Evolutionary conservation across 2,888 invertebrate species (phyloP).

Genomic region (Drepana falcataria): DNA sequence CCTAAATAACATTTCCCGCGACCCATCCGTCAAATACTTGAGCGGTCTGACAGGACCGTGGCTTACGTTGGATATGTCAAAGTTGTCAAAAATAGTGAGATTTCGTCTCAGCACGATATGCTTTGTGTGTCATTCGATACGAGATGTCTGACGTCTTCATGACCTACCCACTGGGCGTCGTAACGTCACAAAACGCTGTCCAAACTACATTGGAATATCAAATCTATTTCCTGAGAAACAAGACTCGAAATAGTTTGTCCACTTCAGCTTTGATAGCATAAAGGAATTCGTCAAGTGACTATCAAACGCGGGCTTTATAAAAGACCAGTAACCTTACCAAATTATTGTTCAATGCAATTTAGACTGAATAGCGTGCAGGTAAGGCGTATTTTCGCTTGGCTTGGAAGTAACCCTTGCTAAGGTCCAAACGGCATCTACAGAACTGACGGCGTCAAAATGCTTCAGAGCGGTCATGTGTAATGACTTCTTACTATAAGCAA

Average conservation of each 20-base stretch:
- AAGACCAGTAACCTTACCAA: conserved; percentile 30
- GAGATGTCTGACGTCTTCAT: conserved; percentile 66
- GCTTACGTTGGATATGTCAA: conserved; percentile 33
- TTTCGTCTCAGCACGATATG: conserved; percentile 69
- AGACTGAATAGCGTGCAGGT: conserved; percentile 16
- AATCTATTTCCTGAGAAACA: conserved; percentile 14
- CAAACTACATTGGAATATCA: conserved; percentile 13
- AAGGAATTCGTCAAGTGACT: conserved; percentile 67
- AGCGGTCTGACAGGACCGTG: conserved; percentile 25
- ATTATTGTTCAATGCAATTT: conserved; percentile 6
- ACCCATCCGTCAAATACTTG: conserved; percentile 19
- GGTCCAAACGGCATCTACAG: conserved; percentile 51
- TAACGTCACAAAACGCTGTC: conserved; percentile 24
- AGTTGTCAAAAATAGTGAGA: conserved; percentile 65
- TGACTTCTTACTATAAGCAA: conserved; percentile 63
- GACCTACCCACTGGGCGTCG: conserved; percentile 25
- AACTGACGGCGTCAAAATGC: conserved; percentile 65
- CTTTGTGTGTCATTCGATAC: conserved; percentile 68
- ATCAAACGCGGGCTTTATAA: conserved; percentile 53
- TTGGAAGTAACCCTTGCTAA: conserved; percentile 30
- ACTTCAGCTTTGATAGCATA: conserved; percentile 31
- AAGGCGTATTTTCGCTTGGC: conserved; percentile 21
- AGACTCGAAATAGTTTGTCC: conserved; percentile 1
- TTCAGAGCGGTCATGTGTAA: conserved; percentile 64
- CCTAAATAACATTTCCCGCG: conserved; percentile 8